These are phyloP conservation scores for Chelonus insularis DNA, from an alignment of 1,140 invertebrate genomes.

Conservation along the genomic window DNA sequence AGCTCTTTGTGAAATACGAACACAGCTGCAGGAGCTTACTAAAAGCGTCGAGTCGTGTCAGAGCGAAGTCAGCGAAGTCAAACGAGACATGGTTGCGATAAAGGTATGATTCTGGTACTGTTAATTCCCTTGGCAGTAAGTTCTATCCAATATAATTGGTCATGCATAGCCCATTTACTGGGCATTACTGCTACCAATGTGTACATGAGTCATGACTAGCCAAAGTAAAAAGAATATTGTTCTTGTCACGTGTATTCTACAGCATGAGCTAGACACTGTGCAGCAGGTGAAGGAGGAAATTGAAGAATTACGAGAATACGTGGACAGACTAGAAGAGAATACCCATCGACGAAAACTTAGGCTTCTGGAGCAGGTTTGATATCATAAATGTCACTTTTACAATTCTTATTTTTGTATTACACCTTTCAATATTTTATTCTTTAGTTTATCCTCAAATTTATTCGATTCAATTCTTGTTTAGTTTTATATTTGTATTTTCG, in stretches of 20 bases:
- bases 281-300: conserved; percentile 93
- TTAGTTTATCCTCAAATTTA: too few species aligned
- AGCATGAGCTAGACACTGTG: conserved; percentile 86
- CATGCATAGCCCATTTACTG: conserved; percentile 10
- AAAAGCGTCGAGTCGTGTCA: conserved; percentile 92
- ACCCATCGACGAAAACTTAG: conserved; percentile 82
- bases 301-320: conserved; percentile 86
- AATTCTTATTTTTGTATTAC: neutral
- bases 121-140: conserved; percentile 3
- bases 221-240: conserved; percentile 23
- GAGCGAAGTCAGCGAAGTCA: conserved; percentile 87
- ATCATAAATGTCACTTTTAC: too few species aligned
- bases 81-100: conserved; percentile 91
- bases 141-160: neutral
- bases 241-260: conserved; percentile 23
- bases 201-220: neutral
- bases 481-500: too few species aligned
- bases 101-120: conserved; percentile 58
- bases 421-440: too few species aligned
- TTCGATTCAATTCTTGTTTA: too few species aligned
- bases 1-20: conserved; percentile 85
- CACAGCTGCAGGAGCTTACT: conserved; percentile 87
- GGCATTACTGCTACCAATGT: neutral
- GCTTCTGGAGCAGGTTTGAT: conserved; percentile 81
- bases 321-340: conserved; percentile 86